Evolutionary conservation across 2,113 vertebrate species (phyloP), one percentile per base, ranked within the genome.

Genomic region (Mesembrinibis cayennensis): DNA sequence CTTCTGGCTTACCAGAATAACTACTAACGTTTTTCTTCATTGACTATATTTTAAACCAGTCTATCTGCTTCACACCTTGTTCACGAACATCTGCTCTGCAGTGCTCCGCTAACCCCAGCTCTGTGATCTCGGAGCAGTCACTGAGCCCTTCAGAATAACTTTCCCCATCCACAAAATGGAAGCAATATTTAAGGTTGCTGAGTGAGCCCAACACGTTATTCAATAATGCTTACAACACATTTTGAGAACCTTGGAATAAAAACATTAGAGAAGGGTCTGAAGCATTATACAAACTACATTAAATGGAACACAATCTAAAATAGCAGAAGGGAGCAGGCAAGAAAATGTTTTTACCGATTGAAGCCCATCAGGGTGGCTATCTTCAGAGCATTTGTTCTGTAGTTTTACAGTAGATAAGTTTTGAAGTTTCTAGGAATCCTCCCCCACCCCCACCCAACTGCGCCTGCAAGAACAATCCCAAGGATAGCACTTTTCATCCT

Each of bases 201-300:
- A 62, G 38, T 3, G 19, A 85, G 61, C 63, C 69, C 59, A 22
- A 42, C 16, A 40, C 16, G 7, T 13, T 5, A 40, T 4, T 76
- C 66, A 58, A 0, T 6, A 42, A 63, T 3, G 2, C 10, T 30
- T 18, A 2, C 4, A 87, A n/a, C 23, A 13, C 1, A 0, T 8
- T n/a, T 14, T 25, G 34, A 87, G 36, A 65, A 61, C 32, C 21
- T 21, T 6, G 15, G n/a, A 63, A 18, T 22, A 38, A 16, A 76
- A 76, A 30, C 13, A 25, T 6, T 26, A 38, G 7, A 0, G 27
- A 10, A 53, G 25, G 4, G 47, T 27, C 52, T n/a, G 78, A 27
- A 66, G 26, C 13, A 3, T 15, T 40, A 21, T 2, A 52, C 26
- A 16, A 66, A 22, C 22, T 7, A 29, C 55, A 23, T 21, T 4